These are phyloP conservation scores for Macrocentrus cingulum DNA, from an alignment of 1,140 invertebrate species.

Conservation along the genomic window DNA sequence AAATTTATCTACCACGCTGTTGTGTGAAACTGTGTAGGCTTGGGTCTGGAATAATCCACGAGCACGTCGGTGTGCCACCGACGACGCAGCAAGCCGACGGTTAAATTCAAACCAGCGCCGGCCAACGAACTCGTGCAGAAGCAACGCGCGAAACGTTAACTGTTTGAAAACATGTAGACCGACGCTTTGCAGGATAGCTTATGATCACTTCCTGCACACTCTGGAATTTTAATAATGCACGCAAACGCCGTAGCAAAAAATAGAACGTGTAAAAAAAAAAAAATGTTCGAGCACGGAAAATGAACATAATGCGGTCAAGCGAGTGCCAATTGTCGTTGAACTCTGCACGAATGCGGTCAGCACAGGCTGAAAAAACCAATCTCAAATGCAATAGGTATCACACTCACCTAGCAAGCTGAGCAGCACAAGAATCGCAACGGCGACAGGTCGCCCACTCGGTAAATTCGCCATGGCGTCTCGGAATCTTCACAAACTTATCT, in stretches of 20 bases:
- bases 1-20: too few relatives aligned
- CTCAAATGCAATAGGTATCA: slow-evolving; percentile 20
- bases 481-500: slow-evolving; percentile 13
- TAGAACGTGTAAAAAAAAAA: too few relatives aligned
- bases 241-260: background rate
- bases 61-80: too few relatives aligned
- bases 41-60: too few relatives aligned
- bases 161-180: slow-evolving; percentile 1
- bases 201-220: background rate
- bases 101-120: slow-evolving; percentile 28
- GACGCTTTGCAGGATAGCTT: background rate
- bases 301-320: too few relatives aligned
- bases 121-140: slow-evolving; percentile 11
- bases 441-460: slow-evolving; percentile 37
- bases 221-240: background rate
- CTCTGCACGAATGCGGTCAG: background rate
- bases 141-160: slow-evolving; percentile 16
- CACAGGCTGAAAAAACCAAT: background rate
- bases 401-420: slow-evolving; percentile 46
- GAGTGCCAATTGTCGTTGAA: slow-evolving; percentile 22
- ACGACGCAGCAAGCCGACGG: slow-evolving; percentile 20
- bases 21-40: too few relatives aligned
- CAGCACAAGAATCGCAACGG: slow-evolving; percentile 37
- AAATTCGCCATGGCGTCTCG: slow-evolving; percentile 42
- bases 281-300: too few relatives aligned